Percentiles rank a stretch among this genome's conserved stretches.
Conservation (phyloP, 2,888 invertebrate genomes). For the Ectemnius lituratus region DNA sequence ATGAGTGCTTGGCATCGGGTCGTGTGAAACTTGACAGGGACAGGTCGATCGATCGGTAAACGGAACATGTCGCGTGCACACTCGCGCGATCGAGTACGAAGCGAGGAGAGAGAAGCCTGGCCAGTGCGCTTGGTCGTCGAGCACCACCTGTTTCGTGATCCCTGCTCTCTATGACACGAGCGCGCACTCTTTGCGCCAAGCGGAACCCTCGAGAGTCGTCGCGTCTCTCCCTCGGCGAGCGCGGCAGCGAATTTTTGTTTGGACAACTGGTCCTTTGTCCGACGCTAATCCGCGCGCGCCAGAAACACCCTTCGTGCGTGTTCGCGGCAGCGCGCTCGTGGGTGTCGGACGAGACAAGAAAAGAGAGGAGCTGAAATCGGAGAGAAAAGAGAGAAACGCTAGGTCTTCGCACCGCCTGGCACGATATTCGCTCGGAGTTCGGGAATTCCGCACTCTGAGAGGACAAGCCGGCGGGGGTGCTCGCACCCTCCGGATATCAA, state of each 20-base stretch:
- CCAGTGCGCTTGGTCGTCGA: conserved; percentile 21
- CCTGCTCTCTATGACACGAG: conserved; percentile 9
- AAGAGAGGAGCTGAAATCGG: conserved; percentile 22
- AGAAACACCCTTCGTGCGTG: conserved; percentile 40
- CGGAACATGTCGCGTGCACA: conserved; percentile 14
- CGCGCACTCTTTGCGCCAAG: too few species aligned
- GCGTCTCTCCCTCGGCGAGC: too few species aligned
- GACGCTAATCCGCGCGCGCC: conserved; percentile 46
- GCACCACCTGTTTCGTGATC: conserved; percentile 53
- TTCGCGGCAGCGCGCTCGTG: conserved; percentile 26
- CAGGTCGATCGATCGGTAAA: conserved; percentile 50
- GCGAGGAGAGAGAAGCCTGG: background rate
- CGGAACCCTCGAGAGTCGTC: too few species aligned
- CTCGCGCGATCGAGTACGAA: conserved; percentile 5
- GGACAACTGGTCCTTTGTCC: conserved; percentile 55
- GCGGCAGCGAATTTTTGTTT: conserved; percentile 49
- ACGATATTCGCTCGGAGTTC: conserved; percentile 2
- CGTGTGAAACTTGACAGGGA: conserved; percentile 44
- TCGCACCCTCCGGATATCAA: conserved; percentile 75
- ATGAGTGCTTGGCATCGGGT: conserved; percentile 16
- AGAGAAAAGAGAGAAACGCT: conserved; percentile 6
- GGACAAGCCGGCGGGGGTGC: background rate
- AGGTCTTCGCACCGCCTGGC: conserved; percentile 3
- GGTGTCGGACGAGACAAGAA: conserved; percentile 13
- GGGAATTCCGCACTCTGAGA: conserved; percentile 31